Percentiles rank a stretch among this genome's conserved stretches.
Conservation (phyloP, 2,888 invertebrate genomes). For the Acronicta alni region DNA sequence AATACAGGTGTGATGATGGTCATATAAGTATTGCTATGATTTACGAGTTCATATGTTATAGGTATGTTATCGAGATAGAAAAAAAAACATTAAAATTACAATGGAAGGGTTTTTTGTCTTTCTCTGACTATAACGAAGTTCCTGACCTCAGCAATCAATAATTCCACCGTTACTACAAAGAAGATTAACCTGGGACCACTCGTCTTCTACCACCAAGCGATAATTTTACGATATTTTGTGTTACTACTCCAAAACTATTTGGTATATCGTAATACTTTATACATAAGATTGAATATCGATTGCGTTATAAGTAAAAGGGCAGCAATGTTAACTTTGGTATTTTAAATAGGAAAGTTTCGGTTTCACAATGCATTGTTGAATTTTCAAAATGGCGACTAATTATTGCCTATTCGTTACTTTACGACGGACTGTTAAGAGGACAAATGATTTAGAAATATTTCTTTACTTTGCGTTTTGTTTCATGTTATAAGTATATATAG, state of each 20-base stretch:
- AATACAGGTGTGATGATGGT: too few species aligned
- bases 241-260: neutral
- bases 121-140: slow-evolving; percentile 1
- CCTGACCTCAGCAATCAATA: slow-evolving; percentile 19
- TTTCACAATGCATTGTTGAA: slow-evolving; percentile 59
- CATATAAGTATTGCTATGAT: neutral
- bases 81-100: slow-evolving; percentile 3
- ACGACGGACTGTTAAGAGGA: slow-evolving; percentile 52
- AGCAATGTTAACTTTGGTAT: slow-evolving; percentile 19
- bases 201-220: slow-evolving; percentile 17
- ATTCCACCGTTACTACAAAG: slow-evolving; percentile 8
- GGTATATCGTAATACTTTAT: rapidly evolving
- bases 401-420: slow-evolving; percentile 60
- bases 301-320: neutral
- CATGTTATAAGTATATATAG: slow-evolving; percentile 50
- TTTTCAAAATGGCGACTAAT: slow-evolving; percentile 66
- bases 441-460: slow-evolving; percentile 58
- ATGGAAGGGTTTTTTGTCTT: neutral
- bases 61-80: too few species aligned
- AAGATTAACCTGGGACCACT: slow-evolving; percentile 24
- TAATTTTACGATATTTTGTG: slow-evolving; percentile 8
- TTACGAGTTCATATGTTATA: neutral
- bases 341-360: slow-evolving; percentile 55
- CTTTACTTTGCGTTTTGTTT: slow-evolving; percentile 46
- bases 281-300: slow-evolving; percentile 11